Percentiles rank a stretch among this genome's conserved stretches.
phyloP scores from a whole-genome alignment of 2,113 vertebrate species.

The Leiothrix lutea region DNA sequence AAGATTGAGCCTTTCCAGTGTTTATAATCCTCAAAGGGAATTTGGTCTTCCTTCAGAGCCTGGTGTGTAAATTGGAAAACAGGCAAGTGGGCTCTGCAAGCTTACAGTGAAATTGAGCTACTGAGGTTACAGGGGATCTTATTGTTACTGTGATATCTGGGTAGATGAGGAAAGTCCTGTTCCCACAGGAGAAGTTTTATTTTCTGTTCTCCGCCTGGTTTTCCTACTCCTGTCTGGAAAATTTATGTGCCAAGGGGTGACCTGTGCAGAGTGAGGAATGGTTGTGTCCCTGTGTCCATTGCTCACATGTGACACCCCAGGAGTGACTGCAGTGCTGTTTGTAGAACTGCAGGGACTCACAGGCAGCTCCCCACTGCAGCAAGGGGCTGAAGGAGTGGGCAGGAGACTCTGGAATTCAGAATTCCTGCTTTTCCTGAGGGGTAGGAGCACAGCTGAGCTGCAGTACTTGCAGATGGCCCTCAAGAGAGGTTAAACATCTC shows the following conservation, averaged over 20 bases:
- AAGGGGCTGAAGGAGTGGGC: background rate
- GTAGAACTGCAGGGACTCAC: background rate
- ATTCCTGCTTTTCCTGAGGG: background rate
- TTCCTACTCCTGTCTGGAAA: background rate
- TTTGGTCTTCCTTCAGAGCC: background rate
- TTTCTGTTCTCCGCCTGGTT: background rate
- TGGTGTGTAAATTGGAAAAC: background rate
- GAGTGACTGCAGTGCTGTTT: background rate
- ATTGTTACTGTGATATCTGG: background rate
- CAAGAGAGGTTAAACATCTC: background rate
- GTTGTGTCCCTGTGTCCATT: background rate
- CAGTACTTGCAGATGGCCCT: background rate
- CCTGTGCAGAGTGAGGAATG: background rate
- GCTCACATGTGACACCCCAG: rapidly evolving
- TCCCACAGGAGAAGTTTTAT: background rate
- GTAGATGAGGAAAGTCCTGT: background rate
- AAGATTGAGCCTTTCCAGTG: background rate
- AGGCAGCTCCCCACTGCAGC: background rate
- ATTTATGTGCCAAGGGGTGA: background rate
- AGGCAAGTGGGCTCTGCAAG: background rate
- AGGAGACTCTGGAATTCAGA: background rate
- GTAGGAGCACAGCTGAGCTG: background rate
- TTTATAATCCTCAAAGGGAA: background rate
- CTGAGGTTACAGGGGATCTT: background rate
- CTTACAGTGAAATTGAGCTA: background rate